Percentiles rank a stretch among this genome's conserved stretches.
Conservation (phyloP, 2,113 vertebrate species). For the Datnioides undecimradiatus region DNA sequence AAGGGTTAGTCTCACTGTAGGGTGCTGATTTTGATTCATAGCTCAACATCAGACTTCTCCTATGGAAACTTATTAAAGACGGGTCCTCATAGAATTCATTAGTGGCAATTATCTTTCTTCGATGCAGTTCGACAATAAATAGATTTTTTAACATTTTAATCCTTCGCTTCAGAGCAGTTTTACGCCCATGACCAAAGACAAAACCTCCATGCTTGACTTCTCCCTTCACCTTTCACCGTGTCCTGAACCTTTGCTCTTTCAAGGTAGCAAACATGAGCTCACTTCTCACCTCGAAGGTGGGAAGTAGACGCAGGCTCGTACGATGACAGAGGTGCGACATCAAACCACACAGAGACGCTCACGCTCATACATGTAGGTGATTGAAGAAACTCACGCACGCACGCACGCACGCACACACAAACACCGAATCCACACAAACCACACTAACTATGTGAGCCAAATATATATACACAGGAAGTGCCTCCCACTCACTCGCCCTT, state of each 20-base stretch:
- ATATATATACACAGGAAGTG: slow-evolving; percentile 79
- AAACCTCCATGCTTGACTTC: background rate
- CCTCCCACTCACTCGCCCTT: slow-evolving; percentile 71
- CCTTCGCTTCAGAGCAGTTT: background rate
- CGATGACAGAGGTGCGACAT: background rate
- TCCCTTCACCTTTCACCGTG: background rate
- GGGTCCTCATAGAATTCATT: background rate
- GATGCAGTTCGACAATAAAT: background rate
- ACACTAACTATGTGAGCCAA: slow-evolving; percentile 60
- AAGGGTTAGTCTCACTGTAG: background rate
- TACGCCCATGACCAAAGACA: background rate
- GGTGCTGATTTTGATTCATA: background rate
- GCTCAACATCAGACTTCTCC: background rate
- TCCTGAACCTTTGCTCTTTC: background rate
- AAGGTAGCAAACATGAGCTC: background rate
- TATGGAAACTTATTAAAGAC: background rate
- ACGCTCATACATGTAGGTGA: background rate
- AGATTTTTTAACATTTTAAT: background rate
- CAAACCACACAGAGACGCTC: slow-evolving; percentile 14
- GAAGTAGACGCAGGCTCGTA: background rate
- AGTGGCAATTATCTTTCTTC: background rate
- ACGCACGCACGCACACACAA: slow-evolving; percentile 29
- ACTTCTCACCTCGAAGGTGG: background rate
- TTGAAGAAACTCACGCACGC: slow-evolving; percentile 5
- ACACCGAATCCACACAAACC: slow-evolving; percentile 51